phyloP scores from a whole-genome alignment of 1,140 invertebrate genomes.

The Meloidogyne floridensis region DNA sequence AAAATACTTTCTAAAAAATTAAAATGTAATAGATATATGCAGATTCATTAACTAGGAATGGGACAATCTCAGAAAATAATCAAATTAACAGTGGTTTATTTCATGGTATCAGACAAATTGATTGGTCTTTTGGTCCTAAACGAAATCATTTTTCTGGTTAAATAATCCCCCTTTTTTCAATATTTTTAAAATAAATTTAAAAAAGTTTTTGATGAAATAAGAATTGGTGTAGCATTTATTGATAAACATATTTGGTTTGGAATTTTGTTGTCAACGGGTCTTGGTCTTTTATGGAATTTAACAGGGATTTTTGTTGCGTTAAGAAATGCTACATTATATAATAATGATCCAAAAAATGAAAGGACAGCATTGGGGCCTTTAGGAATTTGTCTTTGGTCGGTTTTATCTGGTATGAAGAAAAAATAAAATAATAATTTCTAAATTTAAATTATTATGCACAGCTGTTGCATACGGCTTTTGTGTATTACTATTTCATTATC shows the following conservation, averaged over 20 bases:
- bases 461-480: slow-evolving; percentile 23
- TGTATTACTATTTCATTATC: slow-evolving; percentile 28
- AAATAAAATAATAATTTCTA: too few relatives aligned
- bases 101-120: slow-evolving; percentile 43
- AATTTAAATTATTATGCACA: not conserved
- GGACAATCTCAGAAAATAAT: slow-evolving; percentile 23
- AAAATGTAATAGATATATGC: slow-evolving; percentile 16
- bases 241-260: slow-evolving; percentile 40
- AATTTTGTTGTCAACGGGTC: slow-evolving; percentile 39
- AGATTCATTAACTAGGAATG: slow-evolving; percentile 38
- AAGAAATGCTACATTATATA: slow-evolving; percentile 31
- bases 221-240: slow-evolving; percentile 37
- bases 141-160: slow-evolving; percentile 43
- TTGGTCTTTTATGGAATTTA: slow-evolving; percentile 51
- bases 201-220: slow-evolving; percentile 46
- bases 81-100: slow-evolving; percentile 48
- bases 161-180: not conserved
- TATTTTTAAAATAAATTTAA: slow-evolving; percentile 20
- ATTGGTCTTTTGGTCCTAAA: slow-evolving; percentile 42
- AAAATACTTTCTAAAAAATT: too few relatives aligned
- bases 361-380: slow-evolving; percentile 20
- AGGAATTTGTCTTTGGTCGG: slow-evolving; percentile 37
- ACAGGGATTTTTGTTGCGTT: slow-evolving; percentile 44
- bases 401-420: too few relatives aligned
- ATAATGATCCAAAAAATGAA: not conserved